Percentiles rank a stretch among this genome's conserved stretches.
These are phyloP conservation scores for Atrina japonica DNA, from an alignment of 2,888 invertebrate genomes.

Conservation along the genomic window DNA sequence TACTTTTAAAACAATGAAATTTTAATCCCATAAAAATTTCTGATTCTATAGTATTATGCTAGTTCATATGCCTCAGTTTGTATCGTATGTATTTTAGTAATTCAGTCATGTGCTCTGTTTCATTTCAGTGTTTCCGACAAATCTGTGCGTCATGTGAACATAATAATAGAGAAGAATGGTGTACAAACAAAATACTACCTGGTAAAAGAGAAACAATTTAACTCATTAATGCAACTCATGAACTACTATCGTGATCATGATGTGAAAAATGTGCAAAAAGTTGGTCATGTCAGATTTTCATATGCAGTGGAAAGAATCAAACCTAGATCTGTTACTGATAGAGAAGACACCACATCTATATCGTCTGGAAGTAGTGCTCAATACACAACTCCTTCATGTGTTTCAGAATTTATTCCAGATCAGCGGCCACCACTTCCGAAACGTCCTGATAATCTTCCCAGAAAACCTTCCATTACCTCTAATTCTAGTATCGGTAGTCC, in stretches of 20 bases:
- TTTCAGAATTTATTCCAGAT: not conserved
- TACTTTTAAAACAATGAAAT: too few species aligned
- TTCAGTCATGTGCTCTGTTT: not conserved
- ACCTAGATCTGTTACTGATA: not conserved
- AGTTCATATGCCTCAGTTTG: too few species aligned
- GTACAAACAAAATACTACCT: constrained; percentile 48
- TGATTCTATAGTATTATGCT: too few species aligned
- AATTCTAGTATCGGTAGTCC: constrained; percentile 4
- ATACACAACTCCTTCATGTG: constrained; percentile 9
- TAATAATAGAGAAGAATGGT: constrained; percentile 49
- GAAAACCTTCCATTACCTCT: constrained; percentile 8
- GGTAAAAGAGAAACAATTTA: constrained; percentile 61
- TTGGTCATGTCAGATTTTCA: constrained; percentile 54
- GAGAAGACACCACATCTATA: constrained; percentile 7
- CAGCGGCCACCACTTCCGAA: constrained; percentile 38
- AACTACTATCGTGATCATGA: constrained; percentile 51
- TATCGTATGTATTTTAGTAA: too few species aligned
- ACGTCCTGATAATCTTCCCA: constrained; percentile 21
- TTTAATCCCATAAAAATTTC: too few species aligned
- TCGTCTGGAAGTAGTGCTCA: constrained; percentile 16
- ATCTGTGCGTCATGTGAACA: constrained; percentile 59
- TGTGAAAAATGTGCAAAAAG: constrained; percentile 61
- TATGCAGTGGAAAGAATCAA: constrained; percentile 32
- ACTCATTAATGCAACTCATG: constrained; percentile 47
- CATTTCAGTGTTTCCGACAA: constrained; percentile 55